Conservation (phyloP, 2,888 invertebrate species). For the Eupithecia pulchellata region DNA sequence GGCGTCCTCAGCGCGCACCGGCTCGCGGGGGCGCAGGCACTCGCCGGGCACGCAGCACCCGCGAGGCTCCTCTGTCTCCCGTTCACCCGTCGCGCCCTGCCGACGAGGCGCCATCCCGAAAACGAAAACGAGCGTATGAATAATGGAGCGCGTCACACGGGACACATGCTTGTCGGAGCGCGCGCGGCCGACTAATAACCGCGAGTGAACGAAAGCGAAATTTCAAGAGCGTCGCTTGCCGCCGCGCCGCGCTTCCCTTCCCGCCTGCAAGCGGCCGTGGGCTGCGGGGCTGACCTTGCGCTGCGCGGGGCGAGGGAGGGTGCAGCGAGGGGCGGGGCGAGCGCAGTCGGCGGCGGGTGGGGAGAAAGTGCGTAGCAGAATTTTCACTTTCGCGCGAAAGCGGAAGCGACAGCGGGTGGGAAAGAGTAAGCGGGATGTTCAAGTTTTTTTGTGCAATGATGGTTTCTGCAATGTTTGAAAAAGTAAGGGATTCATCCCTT, state of each 20-base stretch:
- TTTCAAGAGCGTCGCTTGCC: slow-evolving; percentile 87
- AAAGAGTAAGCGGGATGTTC: slow-evolving; percentile 36
- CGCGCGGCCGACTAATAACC: slow-evolving; percentile 86
- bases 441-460: too few species aligned
- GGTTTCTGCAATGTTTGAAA: too few species aligned
- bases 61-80: slow-evolving; percentile 80
- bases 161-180: slow-evolving; percentile 86
- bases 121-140: slow-evolving; percentile 78
- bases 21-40: slow-evolving; percentile 90
- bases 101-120: slow-evolving; percentile 81
- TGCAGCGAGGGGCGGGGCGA: slow-evolving; percentile 71
- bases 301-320: slow-evolving; percentile 59
- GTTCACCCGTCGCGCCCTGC: slow-evolving; percentile 81
- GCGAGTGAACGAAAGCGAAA: slow-evolving; percentile 88
- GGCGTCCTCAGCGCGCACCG: slow-evolving; percentile 88
- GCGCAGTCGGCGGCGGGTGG: slow-evolving; percentile 61
- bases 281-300: slow-evolving; percentile 73
- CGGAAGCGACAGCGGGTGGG: slow-evolving; percentile 59
- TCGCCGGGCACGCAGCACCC: slow-evolving; percentile 95
- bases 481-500: too few species aligned
- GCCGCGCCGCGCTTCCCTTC: slow-evolving; percentile 66
- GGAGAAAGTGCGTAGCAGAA: slow-evolving; percentile 82
- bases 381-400: slow-evolving; percentile 82
- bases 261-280: slow-evolving; percentile 59
- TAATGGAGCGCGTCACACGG: slow-evolving; percentile 80